These are phyloP conservation scores for Diphyllodes magnificus DNA, from an alignment of 2,113 vertebrate genomes.

Conservation along the genomic window DNA sequence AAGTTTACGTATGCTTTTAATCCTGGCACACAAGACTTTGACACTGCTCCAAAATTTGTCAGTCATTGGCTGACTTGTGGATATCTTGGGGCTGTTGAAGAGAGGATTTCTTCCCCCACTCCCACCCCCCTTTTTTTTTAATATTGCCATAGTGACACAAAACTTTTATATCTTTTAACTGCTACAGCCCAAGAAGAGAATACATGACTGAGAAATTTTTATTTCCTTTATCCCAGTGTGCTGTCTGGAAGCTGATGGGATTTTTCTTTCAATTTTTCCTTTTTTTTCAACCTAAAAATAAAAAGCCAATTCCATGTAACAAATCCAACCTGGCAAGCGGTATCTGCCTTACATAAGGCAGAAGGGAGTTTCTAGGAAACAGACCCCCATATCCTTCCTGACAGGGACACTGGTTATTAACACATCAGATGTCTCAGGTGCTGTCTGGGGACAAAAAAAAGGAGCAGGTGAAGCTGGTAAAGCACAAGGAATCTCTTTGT, in stretches of 20 bases:
- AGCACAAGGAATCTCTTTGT: background rate
- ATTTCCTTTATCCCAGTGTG: background rate
- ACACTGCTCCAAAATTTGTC: slow-evolving; percentile 32
- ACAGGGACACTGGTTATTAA: background rate
- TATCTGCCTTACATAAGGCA: background rate
- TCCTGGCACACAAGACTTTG: slow-evolving; percentile 27
- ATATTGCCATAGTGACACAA: background rate
- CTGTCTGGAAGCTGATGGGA: slow-evolving; percentile 5
- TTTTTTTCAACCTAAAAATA: background rate
- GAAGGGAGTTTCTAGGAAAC: background rate
- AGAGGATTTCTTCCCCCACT: background rate
- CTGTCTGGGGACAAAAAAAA: background rate
- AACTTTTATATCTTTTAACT: background rate
- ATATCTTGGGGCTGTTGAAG: slow-evolving; percentile 27
- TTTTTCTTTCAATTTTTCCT: background rate
- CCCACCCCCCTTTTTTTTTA: no score
- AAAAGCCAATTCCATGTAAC: background rate
- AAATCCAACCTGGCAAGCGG: background rate
- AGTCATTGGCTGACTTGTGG: slow-evolving; percentile 28
- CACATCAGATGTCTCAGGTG: background rate
- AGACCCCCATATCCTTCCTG: background rate
- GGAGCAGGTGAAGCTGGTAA: slow-evolving; percentile 21
- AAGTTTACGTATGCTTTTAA: slow-evolving; percentile 56
- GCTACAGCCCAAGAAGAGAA: background rate
- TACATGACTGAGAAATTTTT: background rate